These are phyloP conservation scores for Nesogale talazaci DNA, from an alignment of 2,113 vertebrate species.

Conservation along the genomic window DNA sequence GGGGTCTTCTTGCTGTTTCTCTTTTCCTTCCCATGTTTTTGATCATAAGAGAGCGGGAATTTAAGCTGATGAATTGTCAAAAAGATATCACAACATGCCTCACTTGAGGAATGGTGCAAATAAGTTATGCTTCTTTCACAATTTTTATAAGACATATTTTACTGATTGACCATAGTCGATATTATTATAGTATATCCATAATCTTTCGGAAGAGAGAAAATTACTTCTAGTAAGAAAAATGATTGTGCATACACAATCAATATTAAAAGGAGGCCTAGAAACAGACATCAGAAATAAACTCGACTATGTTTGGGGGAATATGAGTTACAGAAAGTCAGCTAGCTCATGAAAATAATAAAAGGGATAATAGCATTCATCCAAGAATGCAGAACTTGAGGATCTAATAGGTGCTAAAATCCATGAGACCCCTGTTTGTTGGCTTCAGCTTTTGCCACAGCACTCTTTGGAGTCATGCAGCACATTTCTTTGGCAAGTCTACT, in stretches of 20 bases:
- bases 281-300: background rate
- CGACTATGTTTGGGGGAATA: background rate
- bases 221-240: background rate
- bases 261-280: background rate
- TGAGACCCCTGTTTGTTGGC: background rate
- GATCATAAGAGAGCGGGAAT: slow-evolving; percentile 1
- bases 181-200: background rate
- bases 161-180: background rate
- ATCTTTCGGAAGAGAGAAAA: background rate
- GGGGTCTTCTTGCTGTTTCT: background rate
- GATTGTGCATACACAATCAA: background rate
- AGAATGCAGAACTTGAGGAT: background rate
- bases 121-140: background rate
- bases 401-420: background rate
- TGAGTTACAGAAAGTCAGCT: background rate
- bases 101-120: background rate
- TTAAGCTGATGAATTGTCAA: background rate
- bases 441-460: background rate
- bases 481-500: slow-evolving; percentile 37
- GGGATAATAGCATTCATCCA: background rate
- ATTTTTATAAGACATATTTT: slow-evolving; percentile 8
- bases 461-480: background rate
- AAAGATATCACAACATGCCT: background rate
- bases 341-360: background rate
- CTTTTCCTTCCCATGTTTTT: background rate